Conservation (phyloP, 2,113 vertebrate genomes). For the Pterocles gutturalis region DNA sequence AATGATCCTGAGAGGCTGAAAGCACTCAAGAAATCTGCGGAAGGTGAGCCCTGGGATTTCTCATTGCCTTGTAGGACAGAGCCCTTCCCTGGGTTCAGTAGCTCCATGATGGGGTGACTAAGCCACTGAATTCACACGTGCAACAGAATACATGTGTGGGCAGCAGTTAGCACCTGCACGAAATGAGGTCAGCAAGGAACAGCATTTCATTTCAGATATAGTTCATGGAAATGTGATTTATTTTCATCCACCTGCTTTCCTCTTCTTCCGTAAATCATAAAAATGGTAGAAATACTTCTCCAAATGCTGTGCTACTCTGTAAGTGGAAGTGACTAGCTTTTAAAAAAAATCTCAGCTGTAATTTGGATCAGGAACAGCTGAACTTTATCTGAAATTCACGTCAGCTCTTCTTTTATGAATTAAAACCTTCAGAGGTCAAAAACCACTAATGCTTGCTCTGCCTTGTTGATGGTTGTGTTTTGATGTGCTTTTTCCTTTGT, state of each 20-base stretch:
- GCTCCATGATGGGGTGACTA: neutral
- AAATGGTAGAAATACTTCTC: neutral
- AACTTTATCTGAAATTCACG: neutral
- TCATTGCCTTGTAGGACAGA: neutral
- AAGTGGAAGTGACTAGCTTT: neutral
- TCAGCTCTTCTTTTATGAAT: neutral
- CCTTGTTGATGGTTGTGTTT: neutral
- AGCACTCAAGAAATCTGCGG: neutral
- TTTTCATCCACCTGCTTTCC: neutral
- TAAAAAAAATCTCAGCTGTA: neutral
- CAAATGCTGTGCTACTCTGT: neutral
- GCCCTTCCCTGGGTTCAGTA: neutral
- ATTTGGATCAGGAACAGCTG: neutral
- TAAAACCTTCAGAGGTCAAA: neutral
- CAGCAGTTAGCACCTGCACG: neutral
- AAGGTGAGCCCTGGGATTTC: neutral
- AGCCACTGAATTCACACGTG: neutral
- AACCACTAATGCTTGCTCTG: neutral
- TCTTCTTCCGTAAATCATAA: neutral
- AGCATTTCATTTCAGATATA: neutral
- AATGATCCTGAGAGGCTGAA: neutral
- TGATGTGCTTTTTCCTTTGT: neutral
- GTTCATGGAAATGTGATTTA: neutral
- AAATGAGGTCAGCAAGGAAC: neutral
- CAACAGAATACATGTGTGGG: accelerated